These are phyloP conservation scores for Discoglossus pictus DNA, from an alignment of 2,797 vertebrate genomes.

Conservation along the genomic window DNA sequence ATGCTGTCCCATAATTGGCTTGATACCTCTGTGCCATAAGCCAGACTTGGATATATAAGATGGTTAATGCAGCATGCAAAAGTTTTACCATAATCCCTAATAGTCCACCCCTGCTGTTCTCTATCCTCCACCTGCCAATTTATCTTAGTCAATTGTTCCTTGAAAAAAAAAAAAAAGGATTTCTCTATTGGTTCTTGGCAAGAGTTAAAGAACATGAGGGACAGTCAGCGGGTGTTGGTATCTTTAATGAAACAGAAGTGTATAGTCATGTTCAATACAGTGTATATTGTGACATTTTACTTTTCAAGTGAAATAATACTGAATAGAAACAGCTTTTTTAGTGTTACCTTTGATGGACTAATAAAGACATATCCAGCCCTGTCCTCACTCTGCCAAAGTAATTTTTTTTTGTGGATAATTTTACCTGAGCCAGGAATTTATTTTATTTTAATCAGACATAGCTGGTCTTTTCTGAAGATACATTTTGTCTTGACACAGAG, in stretches of 20 bases:
- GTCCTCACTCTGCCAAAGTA: no score
- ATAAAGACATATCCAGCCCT: slow-evolving; percentile 9
- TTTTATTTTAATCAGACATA: no score
- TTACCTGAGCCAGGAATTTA: no score
- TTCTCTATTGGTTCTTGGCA: slow-evolving; percentile 35
- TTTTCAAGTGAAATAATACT: not conserved
- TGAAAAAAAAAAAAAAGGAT: slow-evolving; percentile 18
- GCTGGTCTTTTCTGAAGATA: no score
- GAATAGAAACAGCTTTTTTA: not conserved
- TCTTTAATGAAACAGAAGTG: slow-evolving; percentile 35
- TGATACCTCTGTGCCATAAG: slow-evolving; percentile 31
- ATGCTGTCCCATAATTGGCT: slow-evolving; percentile 33
- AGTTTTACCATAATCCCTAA: slow-evolving; percentile 41
- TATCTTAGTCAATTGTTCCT: slow-evolving; percentile 37
- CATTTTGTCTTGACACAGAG: no score
- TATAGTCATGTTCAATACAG: slow-evolving; percentile 26
- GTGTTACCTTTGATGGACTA: not conserved
- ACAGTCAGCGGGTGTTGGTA: slow-evolving; percentile 22
- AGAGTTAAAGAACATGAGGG: slow-evolving; percentile 34
- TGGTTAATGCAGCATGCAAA: slow-evolving; percentile 43
- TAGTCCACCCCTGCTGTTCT: slow-evolving; percentile 26
- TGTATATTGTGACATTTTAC: slow-evolving; percentile 17
- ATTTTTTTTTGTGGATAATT: no score
- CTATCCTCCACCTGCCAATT: slow-evolving; percentile 32
- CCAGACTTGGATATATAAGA: slow-evolving; percentile 35